Conservation (phyloP, 2,797 vertebrate genomes). For the Falco berigora region DNA sequence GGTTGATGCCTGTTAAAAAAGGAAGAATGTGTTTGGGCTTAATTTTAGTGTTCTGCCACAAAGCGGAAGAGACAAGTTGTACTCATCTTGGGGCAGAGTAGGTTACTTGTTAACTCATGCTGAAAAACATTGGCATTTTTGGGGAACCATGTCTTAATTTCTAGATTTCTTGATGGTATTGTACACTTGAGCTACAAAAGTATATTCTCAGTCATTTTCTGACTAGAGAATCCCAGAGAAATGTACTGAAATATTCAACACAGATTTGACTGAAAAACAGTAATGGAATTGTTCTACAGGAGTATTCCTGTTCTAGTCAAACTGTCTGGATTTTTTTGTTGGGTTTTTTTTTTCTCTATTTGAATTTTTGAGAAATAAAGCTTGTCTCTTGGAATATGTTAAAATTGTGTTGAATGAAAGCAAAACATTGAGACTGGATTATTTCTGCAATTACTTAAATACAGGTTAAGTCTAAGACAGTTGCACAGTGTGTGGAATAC, state of each 20-base stretch:
- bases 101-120: not conserved
- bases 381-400: not conserved
- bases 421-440: not conserved
- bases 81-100: not conserved
- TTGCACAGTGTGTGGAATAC: slow-evolving; percentile 86
- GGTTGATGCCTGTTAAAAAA: not conserved
- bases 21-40: not conserved
- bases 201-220: not conserved
- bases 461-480: slow-evolving; percentile 84
- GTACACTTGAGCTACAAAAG: not conserved
- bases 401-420: not conserved
- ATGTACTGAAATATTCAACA: not conserved
- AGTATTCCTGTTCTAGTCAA: not conserved
- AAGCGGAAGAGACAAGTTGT: not conserved
- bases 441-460: slow-evolving; percentile 19
- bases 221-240: not conserved
- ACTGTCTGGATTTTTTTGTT: not conserved
- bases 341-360: not conserved
- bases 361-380: not conserved
- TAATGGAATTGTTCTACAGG: not conserved
- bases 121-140: not conserved
- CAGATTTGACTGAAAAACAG: not conserved
- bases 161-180: not conserved
- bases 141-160: not conserved
- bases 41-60: not conserved